Percentiles rank a stretch among this genome's conserved stretches.
phyloP scores from a whole-genome alignment of 1,140 invertebrate genomes.

The Panulirus ornatus region DNA sequence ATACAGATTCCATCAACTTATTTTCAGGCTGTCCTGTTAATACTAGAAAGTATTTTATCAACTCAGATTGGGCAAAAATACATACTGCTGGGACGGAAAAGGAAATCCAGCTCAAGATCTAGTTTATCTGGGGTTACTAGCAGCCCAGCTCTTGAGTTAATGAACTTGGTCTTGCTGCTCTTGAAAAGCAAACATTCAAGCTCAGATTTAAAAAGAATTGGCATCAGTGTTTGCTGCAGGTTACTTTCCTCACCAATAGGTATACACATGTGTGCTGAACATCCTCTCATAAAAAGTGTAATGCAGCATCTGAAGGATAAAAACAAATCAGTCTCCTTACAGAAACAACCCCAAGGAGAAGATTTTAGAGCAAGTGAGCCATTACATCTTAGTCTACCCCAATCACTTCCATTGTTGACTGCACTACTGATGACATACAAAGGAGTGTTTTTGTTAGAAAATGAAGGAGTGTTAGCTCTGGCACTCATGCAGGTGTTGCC shows the following conservation, averaged over 20 bases:
- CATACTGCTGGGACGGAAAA: conserved; percentile 53
- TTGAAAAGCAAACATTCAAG: conserved; percentile 36
- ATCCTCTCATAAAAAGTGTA: conserved; percentile 51
- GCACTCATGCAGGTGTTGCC: conserved; percentile 45
- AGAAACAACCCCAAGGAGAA: conserved; percentile 22
- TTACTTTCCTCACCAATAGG: conserved; percentile 56
- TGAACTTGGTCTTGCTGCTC: conserved; percentile 39
- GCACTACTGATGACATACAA: conserved; percentile 43
- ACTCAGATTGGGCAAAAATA: conserved; percentile 58
- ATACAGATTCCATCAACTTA: conserved; percentile 14
- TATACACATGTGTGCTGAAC: conserved; percentile 55
- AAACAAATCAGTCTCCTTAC: conserved; percentile 2
- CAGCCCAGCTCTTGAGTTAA: conserved; percentile 39
- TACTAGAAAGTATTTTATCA: conserved; percentile 47
- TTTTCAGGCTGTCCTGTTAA: conserved; percentile 33
- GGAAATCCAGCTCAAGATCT: conserved; percentile 60
- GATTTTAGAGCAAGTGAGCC: not conserved
- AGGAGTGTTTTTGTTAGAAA: conserved; percentile 49
- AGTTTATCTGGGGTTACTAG: conserved; percentile 40
- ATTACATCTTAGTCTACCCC: conserved; percentile 38
- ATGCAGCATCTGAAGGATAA: conserved; percentile 50
- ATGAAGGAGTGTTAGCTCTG: conserved; percentile 42
- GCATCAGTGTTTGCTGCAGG: conserved; percentile 42
- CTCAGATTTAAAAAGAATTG: conserved; percentile 36
- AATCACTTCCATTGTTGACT: conserved; percentile 54